Conservation (phyloP, 35 echinoderm and acorn worm species). For the Apostichopus californicus region DNA sequence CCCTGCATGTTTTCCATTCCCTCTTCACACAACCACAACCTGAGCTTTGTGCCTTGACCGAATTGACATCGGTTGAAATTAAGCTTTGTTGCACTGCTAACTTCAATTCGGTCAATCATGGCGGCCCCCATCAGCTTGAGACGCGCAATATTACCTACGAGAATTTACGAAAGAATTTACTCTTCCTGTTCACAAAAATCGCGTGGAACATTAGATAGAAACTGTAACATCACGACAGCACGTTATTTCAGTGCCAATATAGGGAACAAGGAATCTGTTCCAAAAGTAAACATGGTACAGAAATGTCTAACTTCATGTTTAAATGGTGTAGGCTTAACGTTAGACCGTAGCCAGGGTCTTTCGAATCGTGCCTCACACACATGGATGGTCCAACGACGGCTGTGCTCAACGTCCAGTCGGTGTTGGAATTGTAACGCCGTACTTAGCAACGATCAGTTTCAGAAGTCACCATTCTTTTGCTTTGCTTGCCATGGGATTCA, state of each 20-base stretch:
- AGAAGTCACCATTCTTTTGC: constrained; percentile 27
- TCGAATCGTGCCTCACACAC: neutral
- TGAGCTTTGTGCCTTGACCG: too few species aligned
- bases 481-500: constrained; percentile 1
- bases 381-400: neutral
- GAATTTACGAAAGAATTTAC: neutral
- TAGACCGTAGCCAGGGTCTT: neutral
- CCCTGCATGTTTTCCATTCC: too few species aligned
- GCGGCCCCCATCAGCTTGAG: neutral
- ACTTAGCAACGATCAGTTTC: neutral
- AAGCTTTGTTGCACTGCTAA: neutral
- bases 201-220: neutral
- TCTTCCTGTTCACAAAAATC: neutral
- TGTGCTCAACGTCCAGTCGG: constrained; percentile 22
- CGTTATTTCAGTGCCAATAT: neutral
- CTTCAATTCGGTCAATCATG: neutral
- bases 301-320: neutral
- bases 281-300: neutral
- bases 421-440: constrained; percentile 33
- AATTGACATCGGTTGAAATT: too few species aligned
- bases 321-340: neutral
- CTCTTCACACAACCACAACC: too few species aligned
- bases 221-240: neutral
- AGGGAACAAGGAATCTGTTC: neutral
- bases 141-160: neutral